Evolutionary conservation across 2,797 vertebrate species (phyloP).

Genomic region (Phataginus tetradactyla): DNA sequence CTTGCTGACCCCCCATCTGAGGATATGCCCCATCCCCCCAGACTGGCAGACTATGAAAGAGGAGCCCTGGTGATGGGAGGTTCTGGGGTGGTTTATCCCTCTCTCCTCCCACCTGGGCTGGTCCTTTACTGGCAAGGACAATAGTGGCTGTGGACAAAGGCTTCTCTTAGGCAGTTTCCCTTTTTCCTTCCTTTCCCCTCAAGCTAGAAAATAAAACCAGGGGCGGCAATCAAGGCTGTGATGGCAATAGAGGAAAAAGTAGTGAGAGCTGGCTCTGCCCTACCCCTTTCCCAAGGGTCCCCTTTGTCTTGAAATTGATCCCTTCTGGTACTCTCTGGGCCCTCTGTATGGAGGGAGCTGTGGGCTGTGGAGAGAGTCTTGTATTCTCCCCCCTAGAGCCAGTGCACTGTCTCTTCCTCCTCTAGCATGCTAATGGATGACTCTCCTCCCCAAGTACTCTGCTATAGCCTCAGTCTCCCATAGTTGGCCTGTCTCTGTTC

Average conservation of each 20-base stretch:
- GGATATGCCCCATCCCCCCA: not conserved
- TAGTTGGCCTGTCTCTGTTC: not conserved
- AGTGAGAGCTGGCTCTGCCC: conserved; percentile 11
- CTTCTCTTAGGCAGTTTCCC: conserved; percentile 46
- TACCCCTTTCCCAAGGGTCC: conserved; percentile 36
- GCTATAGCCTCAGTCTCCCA: not conserved
- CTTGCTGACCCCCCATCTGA: conserved; percentile 65
- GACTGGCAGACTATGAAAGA: conserved; percentile 47
- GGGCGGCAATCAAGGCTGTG: not conserved
- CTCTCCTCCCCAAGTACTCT: not conserved
- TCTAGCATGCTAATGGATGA: not conserved
- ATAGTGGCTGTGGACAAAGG: conserved; percentile 70
- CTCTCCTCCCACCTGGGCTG: conserved; percentile 67
- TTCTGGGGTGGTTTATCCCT: conserved; percentile 53
- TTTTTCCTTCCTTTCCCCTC: not conserved
- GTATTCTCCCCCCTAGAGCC: not conserved
- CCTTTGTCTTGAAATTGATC: conserved; percentile 66
- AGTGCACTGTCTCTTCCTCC: not conserved
- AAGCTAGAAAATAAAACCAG: conserved; percentile 59
- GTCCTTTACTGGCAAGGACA: conserved; percentile 53
- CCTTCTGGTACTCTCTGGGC: conserved; percentile 28
- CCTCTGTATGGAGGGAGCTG: conserved; percentile 57
- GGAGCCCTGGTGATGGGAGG: conserved; percentile 63
- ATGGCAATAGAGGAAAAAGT: conserved; percentile 33
- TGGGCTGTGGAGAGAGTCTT: conserved; percentile 23